phyloP scores from a whole-genome alignment of 2,888 invertebrate genomes.

The Parnassius apollo region DNA sequence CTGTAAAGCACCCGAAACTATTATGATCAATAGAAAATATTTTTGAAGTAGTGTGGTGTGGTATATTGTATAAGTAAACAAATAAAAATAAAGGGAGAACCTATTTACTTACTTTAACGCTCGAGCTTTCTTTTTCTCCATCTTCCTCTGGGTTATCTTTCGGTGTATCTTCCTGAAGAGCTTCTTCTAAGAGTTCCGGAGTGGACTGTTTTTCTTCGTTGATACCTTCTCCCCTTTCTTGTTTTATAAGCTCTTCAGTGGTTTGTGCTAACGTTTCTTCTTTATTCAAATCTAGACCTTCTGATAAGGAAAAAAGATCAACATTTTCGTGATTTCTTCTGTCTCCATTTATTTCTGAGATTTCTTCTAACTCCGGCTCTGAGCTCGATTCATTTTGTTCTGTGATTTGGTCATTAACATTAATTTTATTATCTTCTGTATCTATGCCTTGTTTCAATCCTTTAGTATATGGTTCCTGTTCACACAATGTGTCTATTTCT shows the following conservation, averaged over 20 bases:
- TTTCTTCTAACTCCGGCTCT: constrained; percentile 32
- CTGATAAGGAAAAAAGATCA: constrained; percentile 42
- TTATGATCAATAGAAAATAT: too few relatives aligned
- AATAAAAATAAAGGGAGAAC: neutral
- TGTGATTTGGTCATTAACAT: neutral
- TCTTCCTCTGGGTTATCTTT: constrained; percentile 41
- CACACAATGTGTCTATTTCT: neutral
- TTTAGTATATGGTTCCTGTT: neutral
- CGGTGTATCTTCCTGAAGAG: constrained; percentile 50
- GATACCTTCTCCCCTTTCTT: constrained; percentile 44
- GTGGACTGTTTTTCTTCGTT: constrained; percentile 52
- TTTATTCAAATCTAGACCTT: constrained; percentile 39
- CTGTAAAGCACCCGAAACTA: too few relatives aligned
- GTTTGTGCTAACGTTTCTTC: constrained; percentile 46
- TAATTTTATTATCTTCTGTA: constrained; percentile 6
- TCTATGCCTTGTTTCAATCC: neutral
- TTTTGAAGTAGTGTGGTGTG: too few relatives aligned
- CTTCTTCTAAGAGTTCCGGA: constrained; percentile 63
- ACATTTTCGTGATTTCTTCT: constrained; percentile 28
- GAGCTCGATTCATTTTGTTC: constrained; percentile 23
- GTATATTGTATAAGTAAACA: neutral
- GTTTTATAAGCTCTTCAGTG: constrained; percentile 56
- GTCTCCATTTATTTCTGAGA: constrained; percentile 12
- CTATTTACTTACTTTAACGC: constrained; percentile 63
- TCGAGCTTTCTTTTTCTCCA: constrained; percentile 58